phyloP scores from a whole-genome alignment of 2,888 invertebrate genomes.

The Cerastoderma edule region DNA sequence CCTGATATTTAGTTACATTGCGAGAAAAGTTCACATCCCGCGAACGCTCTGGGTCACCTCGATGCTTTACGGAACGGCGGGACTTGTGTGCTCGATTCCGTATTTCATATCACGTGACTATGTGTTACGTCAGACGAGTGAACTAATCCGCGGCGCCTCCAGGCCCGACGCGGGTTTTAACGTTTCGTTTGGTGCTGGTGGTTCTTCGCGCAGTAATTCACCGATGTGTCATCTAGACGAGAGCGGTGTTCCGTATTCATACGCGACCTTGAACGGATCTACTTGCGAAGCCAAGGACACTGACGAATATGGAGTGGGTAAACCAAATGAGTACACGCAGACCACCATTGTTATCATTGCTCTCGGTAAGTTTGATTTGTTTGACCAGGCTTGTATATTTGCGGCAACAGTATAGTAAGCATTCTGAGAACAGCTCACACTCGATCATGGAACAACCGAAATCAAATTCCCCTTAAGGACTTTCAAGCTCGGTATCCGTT shows the following conservation, averaged over 20 bases:
- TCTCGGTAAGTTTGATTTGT: background rate
- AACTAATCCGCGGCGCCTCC: slow-evolving; percentile 19
- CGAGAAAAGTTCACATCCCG: slow-evolving; percentile 63
- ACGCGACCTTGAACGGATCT: background rate
- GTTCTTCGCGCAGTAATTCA: slow-evolving; percentile 6
- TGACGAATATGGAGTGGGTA: slow-evolving; percentile 7
- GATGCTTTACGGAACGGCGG: slow-evolving; percentile 59
- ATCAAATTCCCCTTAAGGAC: no score
- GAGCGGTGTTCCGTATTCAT: background rate
- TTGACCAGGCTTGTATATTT: background rate
- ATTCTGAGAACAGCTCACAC: background rate
- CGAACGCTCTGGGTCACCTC: slow-evolving; percentile 50
- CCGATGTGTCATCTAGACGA: slow-evolving; percentile 18
- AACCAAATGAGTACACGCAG: slow-evolving; percentile 17
- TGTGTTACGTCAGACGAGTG: slow-evolving; percentile 32
- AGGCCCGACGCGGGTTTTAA: background rate
- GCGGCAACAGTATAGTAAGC: background rate
- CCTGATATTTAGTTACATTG: slow-evolving; percentile 62
- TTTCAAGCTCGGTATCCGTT: no score
- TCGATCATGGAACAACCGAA: background rate
- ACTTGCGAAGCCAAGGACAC: slow-evolving; percentile 15
- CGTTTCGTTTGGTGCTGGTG: background rate
- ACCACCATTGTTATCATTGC: slow-evolving; percentile 13
- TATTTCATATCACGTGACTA: slow-evolving; percentile 56
- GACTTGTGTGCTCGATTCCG: slow-evolving; percentile 59